These are phyloP conservation scores for Aphelenchoides besseyi DNA, from an alignment of 1,140 invertebrate genomes.

Conservation along the genomic window DNA sequence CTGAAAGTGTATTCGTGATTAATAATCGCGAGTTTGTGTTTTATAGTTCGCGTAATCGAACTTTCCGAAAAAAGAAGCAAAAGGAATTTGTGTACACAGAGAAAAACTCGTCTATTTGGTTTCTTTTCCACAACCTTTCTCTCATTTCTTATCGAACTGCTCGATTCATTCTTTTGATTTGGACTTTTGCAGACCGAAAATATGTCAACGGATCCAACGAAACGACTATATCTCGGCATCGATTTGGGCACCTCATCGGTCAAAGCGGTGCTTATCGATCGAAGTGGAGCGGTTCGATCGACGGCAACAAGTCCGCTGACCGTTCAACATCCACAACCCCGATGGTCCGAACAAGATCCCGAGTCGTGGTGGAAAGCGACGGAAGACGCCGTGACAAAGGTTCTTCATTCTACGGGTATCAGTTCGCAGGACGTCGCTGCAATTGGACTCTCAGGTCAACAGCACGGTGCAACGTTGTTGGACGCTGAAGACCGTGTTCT, in stretches of 20 bases:
- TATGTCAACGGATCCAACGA: too few relatives aligned
- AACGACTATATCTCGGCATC: slow-evolving; percentile 29
- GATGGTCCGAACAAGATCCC: slow-evolving; percentile 33
- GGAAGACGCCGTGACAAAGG: not conserved
- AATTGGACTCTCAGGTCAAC: slow-evolving; percentile 30
- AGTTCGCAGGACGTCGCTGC: slow-evolving; percentile 7
- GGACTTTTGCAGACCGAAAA: too few relatives aligned
- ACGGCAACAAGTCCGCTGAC: not conserved
- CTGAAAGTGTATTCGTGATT: too few relatives aligned
- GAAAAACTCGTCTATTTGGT: too few relatives aligned
- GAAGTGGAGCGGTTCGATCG: slow-evolving; percentile 8
- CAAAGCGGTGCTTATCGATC: slow-evolving; percentile 26
- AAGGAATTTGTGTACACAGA: too few relatives aligned
- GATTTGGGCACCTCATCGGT: slow-evolving; percentile 35
- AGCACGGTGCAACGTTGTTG: slow-evolving; percentile 30
- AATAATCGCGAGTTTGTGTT: too few relatives aligned
- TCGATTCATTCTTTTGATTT: too few relatives aligned
- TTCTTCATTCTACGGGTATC: not conserved
- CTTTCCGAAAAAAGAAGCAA: too few relatives aligned
- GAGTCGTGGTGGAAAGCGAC: slow-evolving; percentile 26
- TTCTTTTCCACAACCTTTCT: too few relatives aligned
- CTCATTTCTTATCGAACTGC: too few relatives aligned
- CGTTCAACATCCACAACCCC: slow-evolving; percentile 24
- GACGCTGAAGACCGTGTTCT: slow-evolving; percentile 25
- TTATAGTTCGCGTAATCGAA: too few relatives aligned